Evolutionary conservation across 1,140 invertebrate species (phyloP), one percentile per base, ranked within the genome.

Genomic region (Calliphora vicina): DNA sequence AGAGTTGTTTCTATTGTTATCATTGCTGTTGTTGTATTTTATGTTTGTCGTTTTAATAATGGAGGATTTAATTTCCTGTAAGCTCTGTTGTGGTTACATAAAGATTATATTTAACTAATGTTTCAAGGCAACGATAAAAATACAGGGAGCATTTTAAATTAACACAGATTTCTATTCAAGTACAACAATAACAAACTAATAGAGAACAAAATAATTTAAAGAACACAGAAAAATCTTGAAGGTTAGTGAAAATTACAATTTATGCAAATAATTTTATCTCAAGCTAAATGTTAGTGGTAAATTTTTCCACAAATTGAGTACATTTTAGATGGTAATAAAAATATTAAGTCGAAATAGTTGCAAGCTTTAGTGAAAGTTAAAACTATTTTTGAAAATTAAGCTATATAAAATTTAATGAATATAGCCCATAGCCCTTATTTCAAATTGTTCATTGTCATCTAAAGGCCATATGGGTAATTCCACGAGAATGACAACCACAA

Each of bases 61-160:
- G 61, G 61, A 67, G 25, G n/a, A 67, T 67, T 67, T 67, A 67
- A 67, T 67, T 67, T 67, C 61, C 61, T 67, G 61, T 67, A 67
- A 67, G 20, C 61, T 67, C 17, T 67, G 23, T 67, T 67, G 61
- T 67, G 20, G 61, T 67, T 67, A 67, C 61, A 67, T 23, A 67
- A 67, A 67, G 61, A 67, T 67, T 67, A 67, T 67, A 67, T 67
- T 67, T 67, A 23, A 67, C 61, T 23, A 67, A 67, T 67, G 61
- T n/a, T 67, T 23, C 25, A 10, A 67, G 61, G 61, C 61, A 20
- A 67, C 25, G 20, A 23, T 23, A 25, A 23, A 8, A 67, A 67
- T 6, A 23, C n/a, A 67, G 23, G 12, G 23, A 67, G 25, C 23
- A 23, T 25, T 57, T n/a, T n/a, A 57, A 57, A 57, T 67, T 67